Evolutionary conservation across 2,888 invertebrate genomes (phyloP).

Genomic region (Hirtodrosophila cameraria): DNA sequence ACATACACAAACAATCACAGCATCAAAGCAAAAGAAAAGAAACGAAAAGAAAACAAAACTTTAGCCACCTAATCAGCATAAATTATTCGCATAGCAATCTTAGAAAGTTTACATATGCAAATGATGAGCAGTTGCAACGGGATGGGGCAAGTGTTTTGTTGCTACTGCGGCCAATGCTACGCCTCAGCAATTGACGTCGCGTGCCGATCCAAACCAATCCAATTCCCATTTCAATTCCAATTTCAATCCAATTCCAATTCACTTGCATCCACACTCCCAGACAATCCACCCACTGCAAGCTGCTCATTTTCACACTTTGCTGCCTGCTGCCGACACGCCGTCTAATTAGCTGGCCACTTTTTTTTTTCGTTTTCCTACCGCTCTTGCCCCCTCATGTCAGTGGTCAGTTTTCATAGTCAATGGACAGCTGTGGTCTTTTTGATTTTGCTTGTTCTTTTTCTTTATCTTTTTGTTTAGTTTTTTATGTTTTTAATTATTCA

Average conservation of each 20-base stretch:
- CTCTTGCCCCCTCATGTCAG: constrained; percentile 2
- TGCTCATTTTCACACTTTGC: constrained; percentile 65
- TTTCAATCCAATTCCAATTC: constrained; percentile 25
- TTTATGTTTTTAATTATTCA: constrained; percentile 23
- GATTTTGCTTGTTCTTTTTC: constrained; percentile 7
- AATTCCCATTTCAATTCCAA: constrained; percentile 39
- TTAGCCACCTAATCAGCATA: constrained; percentile 52
- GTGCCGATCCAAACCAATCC: constrained; percentile 55
- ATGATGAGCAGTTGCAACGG: constrained; percentile 11
- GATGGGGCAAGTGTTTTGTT: neutral
- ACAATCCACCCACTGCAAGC: constrained; percentile 22
- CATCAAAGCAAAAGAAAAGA: too few species aligned
- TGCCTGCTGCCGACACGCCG: constrained; percentile 60
- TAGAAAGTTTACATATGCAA: constrained; percentile 61
- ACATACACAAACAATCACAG: constrained; percentile 25
- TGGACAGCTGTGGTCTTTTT: constrained; percentile 25
- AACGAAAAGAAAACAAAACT: constrained; percentile 8
- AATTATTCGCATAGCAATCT: constrained; percentile 50
- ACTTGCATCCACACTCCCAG: constrained; percentile 18
- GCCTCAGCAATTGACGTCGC: constrained; percentile 64
- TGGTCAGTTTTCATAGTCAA: constrained; percentile 54
- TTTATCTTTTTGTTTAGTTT: neutral
- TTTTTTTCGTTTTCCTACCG: neutral
- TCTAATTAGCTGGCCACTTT: constrained; percentile 55
- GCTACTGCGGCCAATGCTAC: too few species aligned